Evolutionary conservation across 2,797 vertebrate genomes (phyloP), one percentile per base, ranked within the genome.

Genomic region (Lemur catta): DNA sequence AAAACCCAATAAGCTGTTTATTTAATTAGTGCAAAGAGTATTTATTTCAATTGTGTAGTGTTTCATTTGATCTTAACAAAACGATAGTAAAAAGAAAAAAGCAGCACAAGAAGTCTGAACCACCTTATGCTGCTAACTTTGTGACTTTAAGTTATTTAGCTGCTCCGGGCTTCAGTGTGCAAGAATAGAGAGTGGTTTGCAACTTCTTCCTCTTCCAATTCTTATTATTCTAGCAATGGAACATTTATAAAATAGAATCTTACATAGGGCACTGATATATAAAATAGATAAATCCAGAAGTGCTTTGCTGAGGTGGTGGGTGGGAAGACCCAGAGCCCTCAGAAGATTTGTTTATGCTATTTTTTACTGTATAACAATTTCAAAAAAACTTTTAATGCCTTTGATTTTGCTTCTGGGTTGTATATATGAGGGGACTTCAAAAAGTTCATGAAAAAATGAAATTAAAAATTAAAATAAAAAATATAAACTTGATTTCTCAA

Each of bases 341-440:
- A 79, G 46, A 14, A 78, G 38, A 93, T 84, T 55, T 87, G 22
- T 89, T 92, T 52, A 81, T 43, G 46, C 55, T 50, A 63, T 84
- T 92, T 97, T 91, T 92, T 71, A 9, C 63, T 84, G 35, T 46
- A 55, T 50, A 89, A 93, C 78, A 55, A 20, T 81, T 76, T 87
- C 18, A 65, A 28, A 93, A 93, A 87, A 93, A 72, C 43, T 55
- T 75, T 72, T 89, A 52, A 55, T 76, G 65, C 48, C 4, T 74
- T 89, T 92, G 46, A 38, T 84, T 92, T 96, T 87, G 50, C 41
- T 95, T 95, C 63, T 94, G n/a, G 35, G 48, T 79, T 92, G n/a
- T 63, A 26, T 74, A 88, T 75, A 65, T 65, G 7, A n/a, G 7
- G 33, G 33, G 33, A 65, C 33, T 65, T 65, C 14, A 65, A 65